Evolutionary conservation across 2,113 vertebrate species (phyloP), one percentile per base, ranked within the genome.

Genomic region (Choloepus hoffmanni): DNA sequence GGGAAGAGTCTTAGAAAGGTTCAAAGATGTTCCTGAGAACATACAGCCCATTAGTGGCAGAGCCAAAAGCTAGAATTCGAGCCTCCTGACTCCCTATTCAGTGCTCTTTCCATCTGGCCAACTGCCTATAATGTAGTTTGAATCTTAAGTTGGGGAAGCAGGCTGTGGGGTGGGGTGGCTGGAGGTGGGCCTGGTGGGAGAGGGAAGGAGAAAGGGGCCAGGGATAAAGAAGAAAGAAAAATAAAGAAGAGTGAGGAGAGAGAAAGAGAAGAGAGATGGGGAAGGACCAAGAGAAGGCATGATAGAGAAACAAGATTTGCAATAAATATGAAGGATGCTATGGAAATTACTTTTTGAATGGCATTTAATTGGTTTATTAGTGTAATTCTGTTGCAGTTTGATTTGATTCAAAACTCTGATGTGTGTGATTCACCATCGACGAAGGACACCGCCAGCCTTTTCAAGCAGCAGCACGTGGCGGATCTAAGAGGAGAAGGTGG

Each of bases 351-450:
- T 90, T 92, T 95, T 48, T 92, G 90, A 96, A 95, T 67, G 62
- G 90, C 85, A 55, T 95, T 96, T 96, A 98, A 96, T 96, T 90
- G 95, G 95, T 91, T 95, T 97, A 92, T 97, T 94, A 96, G 92
- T 96, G 77, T 95, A 92, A 97, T 96, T 96, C 85, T 33, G 90
- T 95, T 85, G 28, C 92, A 82, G 92, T 95, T 95, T 97, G 90
- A 96, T 96, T 96, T 94, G 97, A 95, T 96, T 96, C 95, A 83
- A 15, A 93, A 43, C 90, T 97, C 92, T 68, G 48, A 92, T 95
- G 96, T 90, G 92, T 68, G 95, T 63, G 92, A 95, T 90, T 79
- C 30, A 19, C 85, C 7, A 3, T 76, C 95, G 95, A 96, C 95
- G 45, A 84, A 96, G 79, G 90, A 86, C 87, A 63, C 65, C 6